phyloP scores from a whole-genome alignment of 2,888 invertebrate species.

The Tetrapedia diversipes region DNA sequence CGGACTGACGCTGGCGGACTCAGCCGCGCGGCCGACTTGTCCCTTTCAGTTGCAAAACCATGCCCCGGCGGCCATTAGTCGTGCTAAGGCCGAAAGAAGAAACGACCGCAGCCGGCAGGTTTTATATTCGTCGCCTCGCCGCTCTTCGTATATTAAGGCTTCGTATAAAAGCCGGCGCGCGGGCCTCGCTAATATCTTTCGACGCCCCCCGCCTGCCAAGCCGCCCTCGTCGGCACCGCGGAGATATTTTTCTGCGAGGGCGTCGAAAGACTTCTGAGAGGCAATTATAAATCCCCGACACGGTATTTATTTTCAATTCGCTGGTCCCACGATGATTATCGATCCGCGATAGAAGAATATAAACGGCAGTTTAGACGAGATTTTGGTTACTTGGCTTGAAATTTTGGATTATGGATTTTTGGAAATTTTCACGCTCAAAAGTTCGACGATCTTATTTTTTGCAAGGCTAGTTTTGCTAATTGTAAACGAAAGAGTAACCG shows the following conservation, averaged over 20 bases:
- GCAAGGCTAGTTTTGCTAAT: too few species aligned
- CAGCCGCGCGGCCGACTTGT: slow-evolving; percentile 49
- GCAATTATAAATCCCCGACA: slow-evolving; percentile 46
- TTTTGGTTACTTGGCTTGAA: slow-evolving; percentile 1
- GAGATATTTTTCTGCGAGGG: too few species aligned
- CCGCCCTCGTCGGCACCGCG: slow-evolving; percentile 37
- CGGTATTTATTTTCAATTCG: slow-evolving; percentile 56
- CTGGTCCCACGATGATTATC: slow-evolving; percentile 27
- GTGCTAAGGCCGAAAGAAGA: slow-evolving; percentile 49
- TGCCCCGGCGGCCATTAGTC: slow-evolving; percentile 68
- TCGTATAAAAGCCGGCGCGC: slow-evolving; percentile 55
- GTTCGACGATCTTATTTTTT: too few species aligned
- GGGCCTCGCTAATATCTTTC: slow-evolving; percentile 63
- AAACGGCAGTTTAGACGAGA: slow-evolving; percentile 28
- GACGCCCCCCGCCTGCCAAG: slow-evolving; percentile 44
- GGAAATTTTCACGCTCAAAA: too few species aligned
- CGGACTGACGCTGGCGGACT: slow-evolving; percentile 62
- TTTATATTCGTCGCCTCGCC: slow-evolving; percentile 67
- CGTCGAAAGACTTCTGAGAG: slow-evolving; percentile 51
- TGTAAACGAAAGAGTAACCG: too few species aligned
- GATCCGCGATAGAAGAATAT: slow-evolving; percentile 22
- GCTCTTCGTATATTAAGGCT: slow-evolving; percentile 58
- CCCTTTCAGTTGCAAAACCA: slow-evolving; percentile 65
- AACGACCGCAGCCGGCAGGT: slow-evolving; percentile 56
- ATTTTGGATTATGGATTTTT: background rate